Base-by-base conservation (phyloP, 2,888 invertebrate genomes). In the Isotomurus palustris region DNA sequence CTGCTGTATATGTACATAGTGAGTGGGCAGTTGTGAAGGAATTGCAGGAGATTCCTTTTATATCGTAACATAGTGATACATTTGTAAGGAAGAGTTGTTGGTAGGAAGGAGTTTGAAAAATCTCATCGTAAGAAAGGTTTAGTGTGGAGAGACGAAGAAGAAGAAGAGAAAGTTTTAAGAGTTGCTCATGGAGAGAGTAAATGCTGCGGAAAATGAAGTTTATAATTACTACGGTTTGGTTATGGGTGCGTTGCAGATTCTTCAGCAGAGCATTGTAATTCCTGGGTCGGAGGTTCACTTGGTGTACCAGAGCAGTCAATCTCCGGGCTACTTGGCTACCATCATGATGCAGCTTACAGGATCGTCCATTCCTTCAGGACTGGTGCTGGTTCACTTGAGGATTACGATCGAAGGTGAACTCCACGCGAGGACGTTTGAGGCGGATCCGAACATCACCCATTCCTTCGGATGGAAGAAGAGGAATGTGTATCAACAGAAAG, bases 381-480 rank as follows among this genome's bases (percentile, higher is more conserved):
- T 95, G 56, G 85, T 87, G 3, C 85, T 90, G 72, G 92, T 99
- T 0, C 92, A 95, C 75, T 87, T 99, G 19, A 84, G 89, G 68
- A 89, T 91, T 0, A 90, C 90, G 73, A 91, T 94, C 59, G 94
- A 95, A 76, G 96, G 96, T 4, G 90, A 91, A 1, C 79, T 92
- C 14, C 89, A 93, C 76, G 87, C 91, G 14, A 88, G 89, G 76
- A 86, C 87, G 1, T 95, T 97, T 75, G 96, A 96, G 77, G 95
- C 97, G 0, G 95, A 95, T 76, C 91, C 95, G 0, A 90, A 92
- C 74, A 79, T 99, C 58, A 90, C 89, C 51, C 94, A 95, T 76
- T 92, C 91, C 8, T 99, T 95, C 75, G 91, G 94, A 2, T 99
- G 99, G 99, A 94, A 95, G 76, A 91, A 95, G 75, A 82, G 92